Evolutionary conservation across 2,113 vertebrate species (phyloP), one percentile per base, ranked within the genome.

Genomic region (Numenius arquata): DNA sequence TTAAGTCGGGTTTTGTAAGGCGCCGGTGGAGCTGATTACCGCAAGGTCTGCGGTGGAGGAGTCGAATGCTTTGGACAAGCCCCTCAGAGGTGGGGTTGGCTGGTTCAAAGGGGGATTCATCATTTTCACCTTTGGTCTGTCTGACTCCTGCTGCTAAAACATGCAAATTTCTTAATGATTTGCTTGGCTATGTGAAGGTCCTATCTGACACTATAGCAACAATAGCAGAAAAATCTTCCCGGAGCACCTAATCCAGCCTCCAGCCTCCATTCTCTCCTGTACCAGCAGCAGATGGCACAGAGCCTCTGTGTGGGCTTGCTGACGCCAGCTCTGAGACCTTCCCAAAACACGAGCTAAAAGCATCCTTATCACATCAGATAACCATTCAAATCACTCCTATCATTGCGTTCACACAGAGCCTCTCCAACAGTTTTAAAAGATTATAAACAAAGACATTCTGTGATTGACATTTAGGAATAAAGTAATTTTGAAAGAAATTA

Each of bases 221-320:
- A 30, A 30, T 1, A 19, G 87, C 59, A 80, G 85, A 34, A 61
- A 55, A 72, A 75, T 13, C 79, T 52, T 53, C 56, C 0, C 5
- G 0, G 47, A 90, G 86, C 90, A 65, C 52, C 93, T 55, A 13
- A 13, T 3, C 2, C 90, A 86, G 88, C 40, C 76, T 52, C 62
- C 72, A 26, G 40, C 2, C 76, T 55, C 82, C 85, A 6, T 26
- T 34, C 62, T 18, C 79, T 61, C 61, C 61, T 59, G 66, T 34
- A 47, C 13, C 3, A 41, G 92, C 90, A 80, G 96, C 96, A 96
- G 96, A 96, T 94, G 92, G 95, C 92, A 78, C 73, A 26, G 85
- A 93, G 90, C 80, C 84, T 45, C 86, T 80, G 94, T 32, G 94
- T 92, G 94, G 91, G 95, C 50, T 91, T 21, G 82, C 95, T 95